Evolutionary conservation across 2,797 vertebrate species (phyloP).

Genomic region (Sebastes alutus): DNA sequence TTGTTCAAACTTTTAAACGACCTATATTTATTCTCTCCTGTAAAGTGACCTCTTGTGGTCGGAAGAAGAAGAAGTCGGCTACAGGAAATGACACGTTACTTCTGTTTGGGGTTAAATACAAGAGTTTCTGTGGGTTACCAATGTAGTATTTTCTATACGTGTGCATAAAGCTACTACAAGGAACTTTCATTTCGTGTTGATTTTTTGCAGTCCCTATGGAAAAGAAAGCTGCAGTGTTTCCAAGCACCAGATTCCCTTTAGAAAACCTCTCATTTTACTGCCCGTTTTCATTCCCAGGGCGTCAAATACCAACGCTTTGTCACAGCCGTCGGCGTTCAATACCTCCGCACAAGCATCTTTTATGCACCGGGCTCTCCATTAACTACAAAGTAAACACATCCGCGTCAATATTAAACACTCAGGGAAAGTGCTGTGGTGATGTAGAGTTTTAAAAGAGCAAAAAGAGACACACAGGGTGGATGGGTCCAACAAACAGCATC

Average conservation of each 20-base stretch:
- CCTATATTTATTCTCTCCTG: not conserved
- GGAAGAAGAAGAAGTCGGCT: not conserved
- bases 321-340: too few relatives aligned
- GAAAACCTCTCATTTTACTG: not conserved
- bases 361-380: too few relatives aligned
- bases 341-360: too few relatives aligned
- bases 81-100: not conserved
- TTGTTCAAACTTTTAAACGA: not conserved
- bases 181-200: not conserved
- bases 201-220: not conserved
- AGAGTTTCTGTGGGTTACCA: not conserved
- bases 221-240: not conserved
- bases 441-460: too few relatives aligned
- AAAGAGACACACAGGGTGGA: too few relatives aligned
- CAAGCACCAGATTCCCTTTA: not conserved
- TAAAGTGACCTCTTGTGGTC: not conserved
- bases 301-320: too few relatives aligned
- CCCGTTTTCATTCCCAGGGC: too few relatives aligned
- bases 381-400: too few relatives aligned
- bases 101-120: not conserved
- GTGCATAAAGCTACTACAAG: not conserved
- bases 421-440: too few relatives aligned
- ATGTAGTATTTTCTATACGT: not conserved
- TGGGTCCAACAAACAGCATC: too few relatives aligned
- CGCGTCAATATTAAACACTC: too few relatives aligned